phyloP scores from a whole-genome alignment of 2,113 vertebrate genomes.

The Halichoeres trimaculatus region DNA sequence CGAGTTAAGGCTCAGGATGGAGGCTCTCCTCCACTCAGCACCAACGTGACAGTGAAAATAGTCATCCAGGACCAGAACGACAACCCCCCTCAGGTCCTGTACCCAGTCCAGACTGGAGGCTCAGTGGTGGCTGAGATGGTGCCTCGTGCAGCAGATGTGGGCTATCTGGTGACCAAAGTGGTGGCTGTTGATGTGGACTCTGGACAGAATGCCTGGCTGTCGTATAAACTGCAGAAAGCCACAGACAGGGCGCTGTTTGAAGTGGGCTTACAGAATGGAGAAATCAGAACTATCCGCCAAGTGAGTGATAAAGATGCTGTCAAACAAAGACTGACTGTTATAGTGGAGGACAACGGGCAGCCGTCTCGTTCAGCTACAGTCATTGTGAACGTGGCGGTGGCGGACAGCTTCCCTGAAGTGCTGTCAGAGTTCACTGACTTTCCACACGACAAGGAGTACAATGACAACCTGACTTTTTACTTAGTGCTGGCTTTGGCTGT shows the following conservation, averaged over 20 bases:
- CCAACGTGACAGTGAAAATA: conserved; percentile 25
- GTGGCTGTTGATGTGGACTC: conserved; percentile 79
- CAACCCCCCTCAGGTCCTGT: conserved; percentile 65
- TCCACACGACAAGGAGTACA: too few species aligned
- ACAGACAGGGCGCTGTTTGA: conserved; percentile 34
- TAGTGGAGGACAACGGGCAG: too few species aligned
- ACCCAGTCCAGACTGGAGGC: conserved; percentile 47
- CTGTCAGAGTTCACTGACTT: too few species aligned
- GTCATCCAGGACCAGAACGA: conserved; percentile 71
- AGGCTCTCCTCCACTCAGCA: conserved; percentile 47
- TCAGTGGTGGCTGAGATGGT: conserved; percentile 73
- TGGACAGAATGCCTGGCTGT: conserved; percentile 74
- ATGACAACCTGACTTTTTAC: too few species aligned
- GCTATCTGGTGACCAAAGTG: conserved; percentile 73
- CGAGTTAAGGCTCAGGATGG: conserved; percentile 62
- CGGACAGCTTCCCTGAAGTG: too few species aligned
- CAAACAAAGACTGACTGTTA: conserved; percentile 70
- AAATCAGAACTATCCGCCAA: too few species aligned
- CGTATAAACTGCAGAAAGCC: conserved; percentile 62
- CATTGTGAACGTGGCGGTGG: too few species aligned
- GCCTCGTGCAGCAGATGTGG: conserved; percentile 61
- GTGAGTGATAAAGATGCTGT: conserved; percentile 74
- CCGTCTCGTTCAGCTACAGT: too few species aligned
- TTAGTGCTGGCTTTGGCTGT: too few species aligned
- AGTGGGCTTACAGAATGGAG: too few species aligned